phyloP scores from a whole-genome alignment of 2,888 invertebrate genomes.

The Agapostemon virescens region DNA sequence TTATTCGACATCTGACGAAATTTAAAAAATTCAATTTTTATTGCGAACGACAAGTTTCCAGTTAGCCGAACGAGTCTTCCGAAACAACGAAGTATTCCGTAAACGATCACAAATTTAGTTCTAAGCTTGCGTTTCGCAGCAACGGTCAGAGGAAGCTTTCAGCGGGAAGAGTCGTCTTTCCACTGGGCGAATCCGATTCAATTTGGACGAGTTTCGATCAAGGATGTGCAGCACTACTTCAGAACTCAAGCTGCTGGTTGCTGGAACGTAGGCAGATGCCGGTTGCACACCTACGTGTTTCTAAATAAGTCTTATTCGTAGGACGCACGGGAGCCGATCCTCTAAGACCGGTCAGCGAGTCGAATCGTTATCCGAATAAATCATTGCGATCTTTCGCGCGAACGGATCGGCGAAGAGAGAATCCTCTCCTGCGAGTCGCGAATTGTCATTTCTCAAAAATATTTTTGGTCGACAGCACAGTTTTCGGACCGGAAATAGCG shows the following conservation, averaged over 20 bases:
- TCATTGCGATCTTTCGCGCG: not conserved
- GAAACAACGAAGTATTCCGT: too few species aligned
- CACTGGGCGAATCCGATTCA: conserved; percentile 20
- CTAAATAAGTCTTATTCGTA: conserved; percentile 64
- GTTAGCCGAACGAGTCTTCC: too few species aligned
- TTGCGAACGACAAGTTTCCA: too few species aligned
- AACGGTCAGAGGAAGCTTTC: not conserved
- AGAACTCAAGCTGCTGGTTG: not conserved
- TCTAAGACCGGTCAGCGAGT: not conserved
- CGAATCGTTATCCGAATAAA: not conserved
- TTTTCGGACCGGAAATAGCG: not conserved
- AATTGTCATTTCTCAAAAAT: not conserved
- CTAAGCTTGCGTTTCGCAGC: not conserved
- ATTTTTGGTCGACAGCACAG: not conserved
- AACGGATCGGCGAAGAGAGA: not conserved
- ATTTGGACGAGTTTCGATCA: conserved; percentile 27
- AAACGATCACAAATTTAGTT: not conserved
- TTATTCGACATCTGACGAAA: too few species aligned
- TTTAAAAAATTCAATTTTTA: too few species aligned
- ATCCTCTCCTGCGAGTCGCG: not conserved
- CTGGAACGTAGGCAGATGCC: conserved; percentile 50
- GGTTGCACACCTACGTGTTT: conserved; percentile 58
- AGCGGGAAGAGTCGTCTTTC: not conserved
- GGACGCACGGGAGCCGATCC: conserved; percentile 41
- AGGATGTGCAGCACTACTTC: not conserved